Evolutionary conservation across 2,113 vertebrate species (phyloP).

Genomic region (Zosterops lateralis): DNA sequence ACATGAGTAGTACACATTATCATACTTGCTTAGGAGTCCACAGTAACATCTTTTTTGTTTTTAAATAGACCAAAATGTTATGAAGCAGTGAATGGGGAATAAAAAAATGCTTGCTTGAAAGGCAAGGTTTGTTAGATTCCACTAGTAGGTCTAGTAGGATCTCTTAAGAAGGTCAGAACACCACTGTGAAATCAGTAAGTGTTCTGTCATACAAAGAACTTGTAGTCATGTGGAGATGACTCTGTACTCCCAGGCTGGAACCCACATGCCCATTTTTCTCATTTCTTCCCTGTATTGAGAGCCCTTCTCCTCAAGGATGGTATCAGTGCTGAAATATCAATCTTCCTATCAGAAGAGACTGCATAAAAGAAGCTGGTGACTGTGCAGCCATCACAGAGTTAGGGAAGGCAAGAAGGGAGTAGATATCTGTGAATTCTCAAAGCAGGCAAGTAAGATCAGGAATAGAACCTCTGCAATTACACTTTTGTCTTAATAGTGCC

Average conservation of each 20-base stretch:
- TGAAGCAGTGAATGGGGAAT: neutral
- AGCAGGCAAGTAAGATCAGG: neutral
- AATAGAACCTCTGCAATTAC: neutral
- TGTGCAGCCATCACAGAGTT: neutral
- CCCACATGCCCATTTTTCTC: accelerated
- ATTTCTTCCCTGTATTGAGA: neutral
- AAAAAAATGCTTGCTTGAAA: neutral
- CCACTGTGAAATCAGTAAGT: neutral
- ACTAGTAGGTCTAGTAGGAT: neutral
- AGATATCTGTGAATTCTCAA: neutral
- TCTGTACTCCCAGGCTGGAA: neutral
- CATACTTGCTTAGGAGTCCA: neutral
- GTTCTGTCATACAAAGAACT: neutral
- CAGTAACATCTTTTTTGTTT: neutral
- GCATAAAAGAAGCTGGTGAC: neutral
- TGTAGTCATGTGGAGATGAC: neutral
- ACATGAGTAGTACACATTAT: neutral
- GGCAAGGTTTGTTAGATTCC: neutral
- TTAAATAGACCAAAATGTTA: neutral
- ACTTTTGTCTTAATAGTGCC: neutral
- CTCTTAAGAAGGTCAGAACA: neutral
- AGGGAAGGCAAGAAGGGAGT: neutral
- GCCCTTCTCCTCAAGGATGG: accelerated
- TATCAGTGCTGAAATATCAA: neutral
- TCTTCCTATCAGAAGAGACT: neutral